Percentiles rank a stretch among this genome's conserved stretches.
phyloP scores from a whole-genome alignment of 2,888 invertebrate genomes.

The Xanthorhoe spadicearia region DNA sequence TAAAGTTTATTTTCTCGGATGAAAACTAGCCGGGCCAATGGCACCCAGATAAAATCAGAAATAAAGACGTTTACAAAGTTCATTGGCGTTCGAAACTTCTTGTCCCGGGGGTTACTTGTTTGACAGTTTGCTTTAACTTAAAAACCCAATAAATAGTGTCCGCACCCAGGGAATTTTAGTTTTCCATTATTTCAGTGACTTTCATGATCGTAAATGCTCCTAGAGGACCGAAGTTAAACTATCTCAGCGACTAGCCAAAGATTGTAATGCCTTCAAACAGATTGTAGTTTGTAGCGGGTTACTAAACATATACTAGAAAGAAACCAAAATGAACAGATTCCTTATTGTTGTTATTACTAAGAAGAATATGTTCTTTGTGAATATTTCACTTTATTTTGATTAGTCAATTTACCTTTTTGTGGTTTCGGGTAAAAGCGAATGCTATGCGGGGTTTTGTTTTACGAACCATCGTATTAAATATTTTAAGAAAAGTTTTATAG shows the following conservation, averaged over 20 bases:
- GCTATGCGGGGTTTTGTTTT: no score
- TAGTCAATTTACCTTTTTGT: no score
- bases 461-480: no score
- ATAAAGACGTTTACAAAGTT: constrained; percentile 72
- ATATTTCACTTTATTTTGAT: no score
- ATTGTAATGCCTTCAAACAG: background rate
- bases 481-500: no score
- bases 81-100: constrained; percentile 63
- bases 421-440: no score
- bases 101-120: constrained; percentile 65
- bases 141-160: constrained; percentile 76
- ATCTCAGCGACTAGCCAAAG: constrained; percentile 36
- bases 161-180: constrained; percentile 63
- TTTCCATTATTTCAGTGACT: constrained; percentile 61
- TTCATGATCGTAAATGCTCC: constrained; percentile 59
- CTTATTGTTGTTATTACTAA: no score
- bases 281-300: constrained; percentile 3
- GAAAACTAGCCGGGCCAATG: constrained; percentile 45
- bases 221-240: constrained; percentile 44
- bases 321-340: no score
- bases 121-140: constrained; percentile 76
- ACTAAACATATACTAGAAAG: no score
- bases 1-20: constrained; percentile 29
- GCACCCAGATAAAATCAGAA: constrained; percentile 64
- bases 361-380: background rate